phyloP scores from a whole-genome alignment of 92 coral and sea anemone species.

The Zoanthus sociatus region DNA sequence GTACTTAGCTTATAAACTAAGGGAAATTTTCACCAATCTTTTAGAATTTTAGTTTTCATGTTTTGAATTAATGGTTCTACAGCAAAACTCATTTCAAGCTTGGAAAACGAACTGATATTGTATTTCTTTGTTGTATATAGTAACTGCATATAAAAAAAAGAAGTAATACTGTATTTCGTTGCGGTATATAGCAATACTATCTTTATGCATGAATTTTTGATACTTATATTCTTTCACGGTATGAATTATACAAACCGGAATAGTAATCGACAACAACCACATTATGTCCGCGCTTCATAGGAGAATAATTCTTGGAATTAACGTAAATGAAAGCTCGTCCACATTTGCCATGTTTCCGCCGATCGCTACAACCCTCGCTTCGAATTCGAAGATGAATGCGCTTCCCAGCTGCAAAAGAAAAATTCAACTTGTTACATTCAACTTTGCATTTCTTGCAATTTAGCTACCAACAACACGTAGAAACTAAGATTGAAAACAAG shows the following conservation, averaged over 20 bases:
- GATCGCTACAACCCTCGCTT: slow-evolving; percentile 37
- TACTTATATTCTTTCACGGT: too few species aligned
- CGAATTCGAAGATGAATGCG: slow-evolving; percentile 41
- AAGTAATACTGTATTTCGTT: too few species aligned
- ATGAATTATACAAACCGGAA: slow-evolving; percentile 15
- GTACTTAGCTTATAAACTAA: too few species aligned
- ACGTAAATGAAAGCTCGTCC: slow-evolving; percentile 33
- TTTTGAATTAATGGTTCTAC: too few species aligned
- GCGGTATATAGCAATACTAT: too few species aligned
- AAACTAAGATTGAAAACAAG: background rate
- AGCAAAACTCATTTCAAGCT: too few species aligned
- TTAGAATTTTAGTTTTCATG: too few species aligned
- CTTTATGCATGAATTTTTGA: too few species aligned
- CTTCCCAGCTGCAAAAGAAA: slow-evolving; percentile 26
- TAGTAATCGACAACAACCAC: slow-evolving; percentile 38
- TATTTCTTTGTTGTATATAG: too few species aligned
- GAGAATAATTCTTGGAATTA: slow-evolving; percentile 38
- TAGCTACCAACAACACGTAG: background rate
- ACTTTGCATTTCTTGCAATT: background rate
- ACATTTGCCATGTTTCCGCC: slow-evolving; percentile 30
- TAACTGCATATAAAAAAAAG: too few species aligned
- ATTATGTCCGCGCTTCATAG: slow-evolving; percentile 44
- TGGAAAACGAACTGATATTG: too few species aligned
- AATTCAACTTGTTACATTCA: background rate
- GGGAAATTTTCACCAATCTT: too few species aligned